Conservation (phyloP, 2,888 invertebrate genomes). For the Lobophora halterata region DNA sequence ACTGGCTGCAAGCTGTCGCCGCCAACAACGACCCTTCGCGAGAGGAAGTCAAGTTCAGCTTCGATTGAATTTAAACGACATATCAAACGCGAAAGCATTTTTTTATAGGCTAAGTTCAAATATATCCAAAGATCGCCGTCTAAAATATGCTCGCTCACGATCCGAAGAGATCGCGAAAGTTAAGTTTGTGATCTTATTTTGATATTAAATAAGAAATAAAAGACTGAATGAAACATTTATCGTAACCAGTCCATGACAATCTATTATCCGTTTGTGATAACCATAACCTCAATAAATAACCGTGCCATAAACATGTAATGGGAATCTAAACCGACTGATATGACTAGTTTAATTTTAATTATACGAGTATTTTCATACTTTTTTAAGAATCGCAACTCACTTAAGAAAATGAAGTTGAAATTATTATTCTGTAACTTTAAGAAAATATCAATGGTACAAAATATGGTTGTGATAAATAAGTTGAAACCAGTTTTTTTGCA, state of each 20-base stretch:
- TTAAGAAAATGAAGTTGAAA: slow-evolving; percentile 5
- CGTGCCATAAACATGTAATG: slow-evolving; percentile 46
- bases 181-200: slow-evolving; percentile 25
- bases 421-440: slow-evolving; percentile 19
- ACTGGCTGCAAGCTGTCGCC: slow-evolving; percentile 83
- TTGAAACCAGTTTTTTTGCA: slow-evolving; percentile 31
- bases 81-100: slow-evolving; percentile 31
- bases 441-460: slow-evolving; percentile 35
- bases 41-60: slow-evolving; percentile 74
- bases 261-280: slow-evolving; percentile 45
- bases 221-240: slow-evolving; percentile 62
- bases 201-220: slow-evolving; percentile 38
- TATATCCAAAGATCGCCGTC: slow-evolving; percentile 36
- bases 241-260: slow-evolving; percentile 50
- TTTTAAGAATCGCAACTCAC: slow-evolving; percentile 15
- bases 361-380: slow-evolving; percentile 24
- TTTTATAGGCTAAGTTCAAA: slow-evolving; percentile 48
- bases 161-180: slow-evolving; percentile 9
- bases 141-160: slow-evolving; percentile 12
- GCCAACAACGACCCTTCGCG: slow-evolving; percentile 80
- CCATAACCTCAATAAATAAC: slow-evolving; percentile 42
- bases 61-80: slow-evolving; percentile 52
- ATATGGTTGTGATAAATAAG: slow-evolving; percentile 42
- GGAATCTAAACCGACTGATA: slow-evolving; percentile 42
- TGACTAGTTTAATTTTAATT: slow-evolving; percentile 26